Evolutionary conservation across 2,888 invertebrate genomes (phyloP).

Genomic region (Spilarctia lutea): DNA sequence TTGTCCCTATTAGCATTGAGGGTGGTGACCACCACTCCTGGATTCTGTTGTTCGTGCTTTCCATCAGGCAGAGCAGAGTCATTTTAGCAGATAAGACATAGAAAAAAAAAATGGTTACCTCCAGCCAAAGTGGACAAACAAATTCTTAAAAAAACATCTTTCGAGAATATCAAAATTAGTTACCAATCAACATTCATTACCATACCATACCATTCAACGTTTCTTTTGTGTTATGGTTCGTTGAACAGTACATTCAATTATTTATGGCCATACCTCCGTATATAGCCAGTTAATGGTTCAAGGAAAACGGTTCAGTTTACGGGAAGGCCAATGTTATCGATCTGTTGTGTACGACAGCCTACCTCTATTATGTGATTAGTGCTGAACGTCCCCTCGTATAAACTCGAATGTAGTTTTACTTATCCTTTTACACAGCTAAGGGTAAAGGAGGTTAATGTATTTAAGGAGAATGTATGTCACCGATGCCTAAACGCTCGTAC

Average conservation of each 20-base stretch:
- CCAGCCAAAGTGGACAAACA: too few relatives aligned
- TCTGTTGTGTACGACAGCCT: constrained; percentile 21
- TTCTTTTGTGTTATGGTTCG: neutral
- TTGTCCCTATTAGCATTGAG: too few relatives aligned
- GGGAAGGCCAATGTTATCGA: constrained; percentile 16
- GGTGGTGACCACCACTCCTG: too few relatives aligned
- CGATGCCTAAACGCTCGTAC: constrained; percentile 2
- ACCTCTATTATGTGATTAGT: constrained; percentile 23
- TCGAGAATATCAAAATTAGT: too few relatives aligned
- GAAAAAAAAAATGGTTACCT: too few relatives aligned
- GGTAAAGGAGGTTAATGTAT: constrained; percentile 14
- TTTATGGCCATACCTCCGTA: neutral
- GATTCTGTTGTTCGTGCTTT: too few relatives aligned
- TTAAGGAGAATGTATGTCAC: constrained; percentile 2
- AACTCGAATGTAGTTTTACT: neutral
- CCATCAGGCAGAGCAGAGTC: too few relatives aligned
- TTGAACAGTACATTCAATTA: neutral
- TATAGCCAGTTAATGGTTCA: constrained; percentile 1
- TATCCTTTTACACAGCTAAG: constrained; percentile 10
- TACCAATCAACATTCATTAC: too few relatives aligned
- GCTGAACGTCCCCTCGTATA: constrained; percentile 5
- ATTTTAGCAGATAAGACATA: too few relatives aligned
- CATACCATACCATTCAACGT: too few relatives aligned
- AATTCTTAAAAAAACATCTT: too few relatives aligned
- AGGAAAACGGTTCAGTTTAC: constrained; percentile 6